Conservation (phyloP, 2,888 invertebrate species). For the Drosophila anomalata region DNA sequence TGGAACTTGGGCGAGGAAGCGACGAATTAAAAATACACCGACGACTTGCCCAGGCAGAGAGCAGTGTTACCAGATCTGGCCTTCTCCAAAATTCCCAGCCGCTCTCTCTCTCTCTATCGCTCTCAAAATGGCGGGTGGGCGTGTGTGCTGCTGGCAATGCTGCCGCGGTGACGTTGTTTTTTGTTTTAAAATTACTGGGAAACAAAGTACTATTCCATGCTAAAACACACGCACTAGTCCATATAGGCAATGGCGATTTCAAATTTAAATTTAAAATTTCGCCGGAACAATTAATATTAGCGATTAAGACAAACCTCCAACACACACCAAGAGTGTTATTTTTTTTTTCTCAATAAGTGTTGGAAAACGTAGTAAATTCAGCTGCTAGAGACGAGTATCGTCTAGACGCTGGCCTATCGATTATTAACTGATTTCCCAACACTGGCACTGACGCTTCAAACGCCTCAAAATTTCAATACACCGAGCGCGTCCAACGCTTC, state of each 20-base stretch:
- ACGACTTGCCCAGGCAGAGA: slow-evolving; percentile 69
- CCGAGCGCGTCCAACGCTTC: slow-evolving; percentile 15
- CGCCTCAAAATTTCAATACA: slow-evolving; percentile 2
- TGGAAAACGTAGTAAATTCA: background rate
- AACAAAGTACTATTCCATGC: background rate
- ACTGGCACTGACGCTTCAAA: background rate
- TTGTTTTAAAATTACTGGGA: slow-evolving; percentile 51
- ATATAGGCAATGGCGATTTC: slow-evolving; percentile 6
- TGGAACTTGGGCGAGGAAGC: slow-evolving; percentile 47
- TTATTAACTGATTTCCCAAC: background rate
- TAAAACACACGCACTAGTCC: slow-evolving; percentile 22
- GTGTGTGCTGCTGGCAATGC: slow-evolving; percentile 68
- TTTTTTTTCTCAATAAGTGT: slow-evolving; percentile 2
- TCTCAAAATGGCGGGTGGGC: slow-evolving; percentile 39
- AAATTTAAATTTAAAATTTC: background rate
- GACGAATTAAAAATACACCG: slow-evolving; percentile 77
- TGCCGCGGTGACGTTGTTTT: slow-evolving; percentile 60
- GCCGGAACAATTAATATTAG: background rate
- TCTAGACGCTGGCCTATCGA: background rate
- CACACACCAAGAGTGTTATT: slow-evolving; percentile 2
- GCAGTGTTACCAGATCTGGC: slow-evolving; percentile 25
- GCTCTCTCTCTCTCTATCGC: background rate
- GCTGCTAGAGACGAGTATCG: background rate
- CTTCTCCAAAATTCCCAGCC: slow-evolving; percentile 38
- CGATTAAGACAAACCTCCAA: background rate